Conservation (phyloP, 2,888 invertebrate genomes). For the Omphaloscelis lunosa region DNA sequence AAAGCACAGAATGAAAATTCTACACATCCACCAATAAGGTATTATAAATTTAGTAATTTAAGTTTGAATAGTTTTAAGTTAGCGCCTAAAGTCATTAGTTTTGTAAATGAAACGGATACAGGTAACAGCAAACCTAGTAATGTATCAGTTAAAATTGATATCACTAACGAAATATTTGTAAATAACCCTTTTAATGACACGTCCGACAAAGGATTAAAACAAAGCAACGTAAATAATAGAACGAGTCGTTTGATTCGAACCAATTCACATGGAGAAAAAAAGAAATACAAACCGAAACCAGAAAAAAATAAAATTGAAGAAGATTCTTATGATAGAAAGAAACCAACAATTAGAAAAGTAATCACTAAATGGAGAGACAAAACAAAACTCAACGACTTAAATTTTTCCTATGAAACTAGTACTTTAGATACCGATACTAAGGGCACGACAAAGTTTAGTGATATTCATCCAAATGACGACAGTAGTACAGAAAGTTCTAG, state of each 20-base stretch:
- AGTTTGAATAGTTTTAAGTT: slow-evolving; percentile 66
- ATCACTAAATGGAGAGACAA: slow-evolving; percentile 90
- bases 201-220: neutral
- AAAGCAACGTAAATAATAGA: slow-evolving; percentile 52
- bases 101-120: slow-evolving; percentile 60
- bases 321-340: slow-evolving; percentile 68
- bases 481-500: slow-evolving; percentile 68
- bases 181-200: neutral
- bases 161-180: neutral
- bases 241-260: slow-evolving; percentile 65
- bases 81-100: slow-evolving; percentile 73
- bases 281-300: slow-evolving; percentile 64
- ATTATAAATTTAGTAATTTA: slow-evolving; percentile 76
- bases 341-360: slow-evolving; percentile 85
- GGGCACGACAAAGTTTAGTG: slow-evolving; percentile 60
- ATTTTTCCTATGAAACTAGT: slow-evolving; percentile 82
- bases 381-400: slow-evolving; percentile 85
- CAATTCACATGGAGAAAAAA: slow-evolving; percentile 62
- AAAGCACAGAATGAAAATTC: slow-evolving; percentile 76
- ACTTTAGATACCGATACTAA: slow-evolving; percentile 70
- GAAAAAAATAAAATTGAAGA: slow-evolving; percentile 43
- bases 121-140: slow-evolving; percentile 4
- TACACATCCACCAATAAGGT: slow-evolving; percentile 83
- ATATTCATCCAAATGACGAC: slow-evolving; percentile 66
- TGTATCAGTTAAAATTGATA: neutral